Evolutionary conservation across 2,113 vertebrate species (phyloP), one percentile per base, ranked within the genome.

Genomic region (Sitta europaea): DNA sequence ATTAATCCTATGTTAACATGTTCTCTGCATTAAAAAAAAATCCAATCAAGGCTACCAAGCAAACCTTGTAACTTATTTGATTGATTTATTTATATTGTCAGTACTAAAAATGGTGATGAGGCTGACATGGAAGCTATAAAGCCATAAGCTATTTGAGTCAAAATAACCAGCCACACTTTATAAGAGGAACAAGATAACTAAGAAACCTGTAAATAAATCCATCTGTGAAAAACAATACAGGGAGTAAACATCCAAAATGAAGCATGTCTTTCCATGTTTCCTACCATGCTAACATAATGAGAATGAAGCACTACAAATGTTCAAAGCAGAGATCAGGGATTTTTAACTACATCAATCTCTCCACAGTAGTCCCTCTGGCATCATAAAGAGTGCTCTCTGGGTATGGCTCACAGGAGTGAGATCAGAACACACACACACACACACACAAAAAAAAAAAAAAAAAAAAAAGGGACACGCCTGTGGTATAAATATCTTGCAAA

Each of bases 201-300:
- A 48, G 67, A 93, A 95, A 92, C 68, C 59, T 93, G 90, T 77
- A 92, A 94, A 90, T 67, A 96, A 94, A 96, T 90, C 40, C 92
- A 92, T 80, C 88, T 97, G 94, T 73, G 82, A 86, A 93, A 88
- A 88, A 59, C 71, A 92, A 55, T 70, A 66, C 43, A 62, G 59
- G 55, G 70, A 92, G 51, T 90, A 95, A 96, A 94, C 75, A 90
- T 90, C 51, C 59, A 94, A 90, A 93, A 83, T 63, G 75, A 92
- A 92, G 76, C 72, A 43, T 77, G 78, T 79, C 59, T 96, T 94
- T 71, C 77, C 6, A 21, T 86, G 88, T 86, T 92, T 77, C 68
- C 65, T 55, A 29, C 55, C 88, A 88, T n/a, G 63, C 90, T 74
- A 92, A 95, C 87, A 91, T 94, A 96, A 90, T 90, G 90, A 92